Evolutionary conservation across 2,888 invertebrate species (phyloP), one percentile per base, ranked within the genome.

Genomic region (Drosophila neutralis): DNA sequence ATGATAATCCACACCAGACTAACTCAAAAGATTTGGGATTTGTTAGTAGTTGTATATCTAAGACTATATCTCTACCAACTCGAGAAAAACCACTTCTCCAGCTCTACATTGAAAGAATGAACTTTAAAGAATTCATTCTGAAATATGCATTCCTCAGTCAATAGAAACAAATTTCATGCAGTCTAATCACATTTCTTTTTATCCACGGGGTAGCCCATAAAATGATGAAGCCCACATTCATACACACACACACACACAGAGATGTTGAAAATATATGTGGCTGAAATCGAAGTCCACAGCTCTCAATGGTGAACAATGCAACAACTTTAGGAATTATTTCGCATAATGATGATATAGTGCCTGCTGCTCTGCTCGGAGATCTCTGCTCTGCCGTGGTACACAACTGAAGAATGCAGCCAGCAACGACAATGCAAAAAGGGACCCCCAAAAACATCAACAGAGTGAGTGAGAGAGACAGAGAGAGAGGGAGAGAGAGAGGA

Each of bases 321-420:
- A 65, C 64, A 78, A 72, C 78, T 78, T 71, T 52, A 67, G 64
- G 73, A 78, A 78, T 76, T 80, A 78, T 78, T 78, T 76, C 78
- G 80, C 80, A 80, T 78, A 80, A 87, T 87, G 88, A 85, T 85
- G 88, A 84, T 88, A 87, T 87, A 87, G 83, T 84, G 87, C 76
- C 73, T 56, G 36, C 51, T 36, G 53, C 33, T 33, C 52, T 35
- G 42, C 7, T 51, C 24, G 24, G 31, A 24, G 51, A n/a, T 33
- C 24, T 54, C 38, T 27, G 53, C 42, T 62, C 48, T 10, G 36
- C 53, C 36, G 54, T 58, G 78, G 60, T 51, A 76, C 76, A 78
- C 69, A 61, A 52, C 67, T 61, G 54, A 79, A 76, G 80, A 78
- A 78, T 78, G 78, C 78, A 80, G 80, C 69, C 80, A 72, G 73